phyloP scores from a whole-genome alignment of 2,113 vertebrate species.

The Engraulis encrasicolus region DNA sequence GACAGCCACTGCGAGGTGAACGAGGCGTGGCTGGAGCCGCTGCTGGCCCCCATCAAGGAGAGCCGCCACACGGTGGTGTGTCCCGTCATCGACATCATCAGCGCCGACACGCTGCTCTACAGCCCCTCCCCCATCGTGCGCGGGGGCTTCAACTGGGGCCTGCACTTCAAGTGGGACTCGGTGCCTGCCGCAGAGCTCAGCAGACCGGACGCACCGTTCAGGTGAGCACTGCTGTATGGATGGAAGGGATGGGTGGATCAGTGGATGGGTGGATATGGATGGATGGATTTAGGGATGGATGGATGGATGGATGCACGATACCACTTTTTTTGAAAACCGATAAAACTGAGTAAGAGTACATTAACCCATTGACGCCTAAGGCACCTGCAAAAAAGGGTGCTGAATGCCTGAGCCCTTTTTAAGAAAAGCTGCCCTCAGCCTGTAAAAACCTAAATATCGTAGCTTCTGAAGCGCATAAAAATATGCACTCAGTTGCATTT shows the following conservation, averaged over 20 bases:
- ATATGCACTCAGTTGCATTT: too few relatives aligned
- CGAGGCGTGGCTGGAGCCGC: constrained; percentile 86
- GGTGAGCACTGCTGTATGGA: constrained; percentile 64
- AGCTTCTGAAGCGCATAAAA: too few relatives aligned
- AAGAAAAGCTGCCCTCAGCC: too few relatives aligned
- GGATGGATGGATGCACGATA: too few relatives aligned
- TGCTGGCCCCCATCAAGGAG: constrained; percentile 79
- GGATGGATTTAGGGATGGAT: too few relatives aligned
- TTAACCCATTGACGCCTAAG: too few relatives aligned
- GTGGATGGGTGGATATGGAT: too few relatives aligned
- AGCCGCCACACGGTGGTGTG: constrained; percentile 86
- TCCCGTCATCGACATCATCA: constrained; percentile 97
- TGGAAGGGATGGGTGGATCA: background rate
- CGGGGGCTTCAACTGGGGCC: constrained; percentile 98
- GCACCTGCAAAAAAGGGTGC: too few relatives aligned
- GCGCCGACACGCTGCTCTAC: constrained; percentile 90
- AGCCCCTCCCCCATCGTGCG: constrained; percentile 92
- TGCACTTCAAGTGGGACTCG: constrained; percentile 98
- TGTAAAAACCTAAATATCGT: too few relatives aligned
- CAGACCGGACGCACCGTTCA: constrained; percentile 83
- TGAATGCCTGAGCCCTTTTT: too few relatives aligned
- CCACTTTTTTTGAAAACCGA: too few relatives aligned
- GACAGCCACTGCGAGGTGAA: constrained; percentile 99
- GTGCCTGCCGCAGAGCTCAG: constrained; percentile 85
- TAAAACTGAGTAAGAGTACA: too few relatives aligned